phyloP scores from a whole-genome alignment of 2,797 vertebrate genomes.

The Tadarida brasiliensis region DNA sequence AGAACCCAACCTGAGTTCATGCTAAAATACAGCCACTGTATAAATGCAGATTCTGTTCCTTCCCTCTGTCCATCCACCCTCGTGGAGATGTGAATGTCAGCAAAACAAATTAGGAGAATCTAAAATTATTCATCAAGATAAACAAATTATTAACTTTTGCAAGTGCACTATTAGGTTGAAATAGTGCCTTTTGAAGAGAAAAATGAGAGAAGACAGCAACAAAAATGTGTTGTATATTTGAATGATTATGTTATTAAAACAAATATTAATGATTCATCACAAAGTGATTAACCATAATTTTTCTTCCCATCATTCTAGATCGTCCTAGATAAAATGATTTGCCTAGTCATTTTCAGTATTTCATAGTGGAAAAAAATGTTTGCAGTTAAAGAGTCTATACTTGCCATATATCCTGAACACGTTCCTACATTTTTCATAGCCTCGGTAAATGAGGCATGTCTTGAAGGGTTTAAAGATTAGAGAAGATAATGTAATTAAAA shows the following conservation, averaged over 20 bases:
- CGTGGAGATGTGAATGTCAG: neutral
- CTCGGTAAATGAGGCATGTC: neutral
- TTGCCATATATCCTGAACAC: neutral
- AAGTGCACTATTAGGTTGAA: neutral
- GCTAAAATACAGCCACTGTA: neutral
- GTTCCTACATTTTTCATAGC: neutral
- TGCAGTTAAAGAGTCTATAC: neutral
- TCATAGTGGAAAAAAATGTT: neutral
- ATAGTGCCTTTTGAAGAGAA: constrained; percentile 20
- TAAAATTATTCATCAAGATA: neutral
- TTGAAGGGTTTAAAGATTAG: neutral
- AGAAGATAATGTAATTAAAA: neutral
- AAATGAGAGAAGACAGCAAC: neutral
- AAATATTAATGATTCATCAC: neutral
- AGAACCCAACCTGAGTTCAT: neutral
- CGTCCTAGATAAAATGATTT: neutral
- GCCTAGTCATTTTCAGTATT: neutral
- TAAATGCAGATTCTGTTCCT: neutral
- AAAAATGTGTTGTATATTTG: neutral
- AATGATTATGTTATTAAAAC: neutral
- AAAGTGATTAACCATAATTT: neutral
- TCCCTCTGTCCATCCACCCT: neutral
- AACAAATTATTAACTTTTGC: neutral
- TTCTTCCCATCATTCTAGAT: neutral
- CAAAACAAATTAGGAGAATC: neutral